These are phyloP conservation scores for Xenopus laevis DNA, from an alignment of 2,113 vertebrate species.

Conservation along the genomic window DNA sequence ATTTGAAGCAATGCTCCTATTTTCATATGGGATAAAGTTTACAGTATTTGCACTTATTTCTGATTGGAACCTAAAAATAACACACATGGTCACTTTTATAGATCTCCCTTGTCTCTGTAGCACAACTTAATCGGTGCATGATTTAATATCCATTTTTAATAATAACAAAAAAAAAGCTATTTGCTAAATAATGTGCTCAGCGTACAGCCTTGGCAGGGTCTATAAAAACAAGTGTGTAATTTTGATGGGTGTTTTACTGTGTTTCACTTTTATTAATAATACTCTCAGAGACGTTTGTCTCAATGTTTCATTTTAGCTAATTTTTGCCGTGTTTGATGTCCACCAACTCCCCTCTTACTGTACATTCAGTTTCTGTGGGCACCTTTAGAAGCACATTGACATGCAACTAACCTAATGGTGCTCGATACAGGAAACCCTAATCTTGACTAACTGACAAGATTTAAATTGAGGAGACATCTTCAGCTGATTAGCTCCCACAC, in stretches of 20 bases:
- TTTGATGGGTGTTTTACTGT: not conserved
- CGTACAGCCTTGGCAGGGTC: constrained; percentile 11
- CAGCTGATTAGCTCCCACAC: constrained; percentile 99
- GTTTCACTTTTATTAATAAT: constrained; percentile 46
- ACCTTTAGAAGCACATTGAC: constrained; percentile 91
- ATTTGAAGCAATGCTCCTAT: constrained; percentile 63
- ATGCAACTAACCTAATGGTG: constrained; percentile 99
- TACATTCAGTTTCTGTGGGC: constrained; percentile 79
- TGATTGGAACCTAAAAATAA: constrained; percentile 45
- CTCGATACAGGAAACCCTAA: constrained; percentile 96
- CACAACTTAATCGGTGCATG: constrained; percentile 1
- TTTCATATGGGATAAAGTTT: constrained; percentile 49
- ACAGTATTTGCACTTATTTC: constrained; percentile 55
- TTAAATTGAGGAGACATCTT: constrained; percentile 99
- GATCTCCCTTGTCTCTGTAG: not conserved
- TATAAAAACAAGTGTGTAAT: constrained; percentile 30
- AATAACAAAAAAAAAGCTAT: constrained; percentile 16
- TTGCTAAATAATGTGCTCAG: not conserved
- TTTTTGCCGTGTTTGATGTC: constrained; percentile 71
- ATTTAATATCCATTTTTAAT: constrained; percentile 24
- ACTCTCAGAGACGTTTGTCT: constrained; percentile 53
- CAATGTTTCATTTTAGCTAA: constrained; percentile 61
- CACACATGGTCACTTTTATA: constrained; percentile 46
- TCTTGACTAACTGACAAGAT: constrained; percentile 99
- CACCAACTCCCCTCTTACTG: constrained; percentile 67